A percentile compares a stretch with the other conserved stretches of the same genome.
Evolutionary conservation across 2,888 invertebrate species (phyloP).

Genomic region (Polyploca ridens): DNA sequence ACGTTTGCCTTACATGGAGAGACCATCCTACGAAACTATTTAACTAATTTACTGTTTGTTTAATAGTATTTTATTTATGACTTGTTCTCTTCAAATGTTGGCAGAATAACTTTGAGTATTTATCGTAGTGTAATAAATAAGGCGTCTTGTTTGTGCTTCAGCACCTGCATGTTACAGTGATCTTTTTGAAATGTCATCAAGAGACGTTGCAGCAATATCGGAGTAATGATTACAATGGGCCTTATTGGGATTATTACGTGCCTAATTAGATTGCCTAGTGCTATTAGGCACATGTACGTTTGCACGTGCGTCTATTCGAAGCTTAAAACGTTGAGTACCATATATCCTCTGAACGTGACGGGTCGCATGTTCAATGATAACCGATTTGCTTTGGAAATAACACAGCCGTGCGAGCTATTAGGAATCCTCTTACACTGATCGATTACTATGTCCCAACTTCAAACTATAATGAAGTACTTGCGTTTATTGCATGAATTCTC

Average conservation of each 20-base stretch:
- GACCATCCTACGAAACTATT: conserved; percentile 56
- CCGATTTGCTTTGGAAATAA: conserved; percentile 34
- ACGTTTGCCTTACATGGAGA: conserved; percentile 54
- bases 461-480: conserved; percentile 20
- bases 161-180: conserved; percentile 23
- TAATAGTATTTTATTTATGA: conserved; percentile 26
- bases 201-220: conserved; percentile 14
- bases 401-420: conserved; percentile 12
- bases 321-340: conserved; percentile 33
- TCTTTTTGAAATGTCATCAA: conserved; percentile 34
- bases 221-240: conserved; percentile 15
- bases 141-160: background rate
- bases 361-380: conserved; percentile 41
- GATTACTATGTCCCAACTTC: conserved; percentile 3
- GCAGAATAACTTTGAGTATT: background rate
- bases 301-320: conserved; percentile 47
- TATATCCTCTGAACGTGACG: conserved; percentile 47
- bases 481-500: conserved; percentile 18
- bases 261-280: conserved; percentile 50
- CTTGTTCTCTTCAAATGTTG: conserved; percentile 15
- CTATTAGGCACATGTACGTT: conserved; percentile 40
- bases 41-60: conserved; percentile 49
- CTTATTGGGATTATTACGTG: conserved; percentile 34
- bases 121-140: background rate
- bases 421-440: conserved; percentile 15